Evolutionary conservation across 2,113 vertebrate genomes (phyloP).

Genomic region (Pelodiscus sinensis): DNA sequence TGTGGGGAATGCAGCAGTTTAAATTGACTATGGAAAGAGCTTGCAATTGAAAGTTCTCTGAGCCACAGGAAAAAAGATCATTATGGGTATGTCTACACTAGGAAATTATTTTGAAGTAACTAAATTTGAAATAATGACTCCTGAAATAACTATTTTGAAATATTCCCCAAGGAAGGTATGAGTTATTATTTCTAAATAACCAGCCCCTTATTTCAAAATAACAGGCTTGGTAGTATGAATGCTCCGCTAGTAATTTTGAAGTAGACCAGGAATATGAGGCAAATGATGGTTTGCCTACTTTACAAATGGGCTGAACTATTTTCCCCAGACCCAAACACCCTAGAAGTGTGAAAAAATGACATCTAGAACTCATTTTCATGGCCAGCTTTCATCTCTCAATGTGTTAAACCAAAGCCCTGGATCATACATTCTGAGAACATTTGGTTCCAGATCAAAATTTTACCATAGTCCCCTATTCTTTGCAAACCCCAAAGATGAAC

Average conservation of each 20-base stretch:
- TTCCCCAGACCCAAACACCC: background rate
- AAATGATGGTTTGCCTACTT: background rate
- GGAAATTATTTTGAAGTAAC: no score
- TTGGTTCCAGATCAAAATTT: background rate
- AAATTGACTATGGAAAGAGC: background rate
- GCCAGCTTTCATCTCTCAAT: background rate
- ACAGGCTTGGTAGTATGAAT: no score
- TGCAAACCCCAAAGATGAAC: background rate
- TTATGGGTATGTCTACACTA: no score
- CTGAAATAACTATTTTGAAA: no score
- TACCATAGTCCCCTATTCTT: background rate
- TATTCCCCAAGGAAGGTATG: no score
- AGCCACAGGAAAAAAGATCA: background rate
- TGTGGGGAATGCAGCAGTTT: background rate
- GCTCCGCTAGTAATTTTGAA: no score
- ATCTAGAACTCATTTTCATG: background rate
- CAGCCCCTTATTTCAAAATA: no score
- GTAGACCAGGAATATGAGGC: background rate
- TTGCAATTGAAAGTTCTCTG: background rate
- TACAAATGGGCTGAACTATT: background rate
- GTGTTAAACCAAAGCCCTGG: background rate
- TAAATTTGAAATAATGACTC: no score
- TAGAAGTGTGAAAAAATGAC: accelerated
- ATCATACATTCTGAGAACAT: background rate
- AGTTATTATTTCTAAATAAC: no score